Conservation (phyloP, 1,140 invertebrate genomes). For the Chrysopa pallens region DNA sequence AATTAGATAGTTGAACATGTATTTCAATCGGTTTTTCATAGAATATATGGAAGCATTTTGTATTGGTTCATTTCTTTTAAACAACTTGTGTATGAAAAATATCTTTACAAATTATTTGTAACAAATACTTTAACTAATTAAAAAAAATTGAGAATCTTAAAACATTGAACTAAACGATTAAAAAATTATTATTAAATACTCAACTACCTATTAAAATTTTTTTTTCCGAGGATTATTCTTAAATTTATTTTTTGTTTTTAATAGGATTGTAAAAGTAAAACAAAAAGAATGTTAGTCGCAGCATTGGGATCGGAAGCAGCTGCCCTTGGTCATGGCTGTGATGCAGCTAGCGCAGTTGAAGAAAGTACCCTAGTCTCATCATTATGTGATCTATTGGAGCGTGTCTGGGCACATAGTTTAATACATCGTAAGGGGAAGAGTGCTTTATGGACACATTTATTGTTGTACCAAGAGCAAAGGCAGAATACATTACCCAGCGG, state of each 20-base stretch:
- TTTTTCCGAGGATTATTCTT: constrained; percentile 2
- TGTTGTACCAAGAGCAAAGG: constrained; percentile 75
- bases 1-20: not conserved
- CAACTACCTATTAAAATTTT: too few relatives aligned
- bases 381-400: constrained; percentile 90
- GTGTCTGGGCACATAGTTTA: constrained; percentile 95
- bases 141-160: too few relatives aligned
- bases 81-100: not conserved
- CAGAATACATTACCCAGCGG: constrained; percentile 52
- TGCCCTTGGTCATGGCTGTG: constrained; percentile 46
- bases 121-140: too few relatives aligned
- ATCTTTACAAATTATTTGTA: not conserved
- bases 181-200: too few relatives aligned
- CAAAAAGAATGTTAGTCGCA: constrained; percentile 92
- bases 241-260: constrained; percentile 6
- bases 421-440: constrained; percentile 93
- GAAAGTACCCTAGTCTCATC: constrained; percentile 96
- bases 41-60: not conserved
- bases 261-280: constrained; percentile 79
- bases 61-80: not conserved
- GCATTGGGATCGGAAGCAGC: constrained; percentile 66
- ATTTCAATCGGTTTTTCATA: not conserved
- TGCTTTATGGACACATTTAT: constrained; percentile 83
- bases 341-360: constrained; percentile 54
- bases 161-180: too few relatives aligned